Percentiles rank a stretch among this genome's conserved stretches.
Evolutionary conservation across 2,797 vertebrate genomes (phyloP).

Genomic region (Podargus strigoides): DNA sequence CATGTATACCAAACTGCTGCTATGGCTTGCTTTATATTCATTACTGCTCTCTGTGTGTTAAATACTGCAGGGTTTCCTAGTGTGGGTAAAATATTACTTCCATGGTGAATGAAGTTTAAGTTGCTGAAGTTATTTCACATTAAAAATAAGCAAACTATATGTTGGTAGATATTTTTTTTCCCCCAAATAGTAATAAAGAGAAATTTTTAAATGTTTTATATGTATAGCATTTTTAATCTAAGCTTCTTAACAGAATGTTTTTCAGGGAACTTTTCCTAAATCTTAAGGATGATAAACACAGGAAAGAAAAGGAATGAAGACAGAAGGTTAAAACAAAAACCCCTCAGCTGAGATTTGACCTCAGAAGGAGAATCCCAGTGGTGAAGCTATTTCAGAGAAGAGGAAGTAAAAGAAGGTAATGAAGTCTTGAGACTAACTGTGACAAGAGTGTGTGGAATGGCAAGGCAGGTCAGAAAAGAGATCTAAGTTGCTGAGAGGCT

Average conservation of each 20-base stretch:
- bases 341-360: slow-evolving; percentile 9
- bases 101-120: neutral
- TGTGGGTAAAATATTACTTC: neutral
- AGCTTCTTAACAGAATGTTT: slow-evolving; percentile 38
- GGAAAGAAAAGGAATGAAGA: slow-evolving; percentile 57
- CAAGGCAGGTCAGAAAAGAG: neutral
- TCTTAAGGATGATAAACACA: slow-evolving; percentile 21
- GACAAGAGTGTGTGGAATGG: neutral
- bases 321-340: slow-evolving; percentile 11
- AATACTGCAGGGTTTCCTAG: neutral
- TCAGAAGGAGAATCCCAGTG: neutral
- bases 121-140: neutral
- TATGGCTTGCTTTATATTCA: neutral
- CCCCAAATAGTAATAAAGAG: neutral
- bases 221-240: neutral
- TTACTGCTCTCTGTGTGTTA: neutral
- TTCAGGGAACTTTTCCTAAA: slow-evolving; percentile 23
- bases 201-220: neutral
- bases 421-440: neutral
- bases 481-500: neutral
- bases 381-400: slow-evolving; percentile 6
- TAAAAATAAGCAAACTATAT: neutral
- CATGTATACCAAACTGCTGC: neutral
- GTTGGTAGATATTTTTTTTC: neutral
- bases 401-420: slow-evolving; percentile 29